Conservation (phyloP, 2,888 invertebrate genomes). For the Lordiphosa andalusiaca region DNA sequence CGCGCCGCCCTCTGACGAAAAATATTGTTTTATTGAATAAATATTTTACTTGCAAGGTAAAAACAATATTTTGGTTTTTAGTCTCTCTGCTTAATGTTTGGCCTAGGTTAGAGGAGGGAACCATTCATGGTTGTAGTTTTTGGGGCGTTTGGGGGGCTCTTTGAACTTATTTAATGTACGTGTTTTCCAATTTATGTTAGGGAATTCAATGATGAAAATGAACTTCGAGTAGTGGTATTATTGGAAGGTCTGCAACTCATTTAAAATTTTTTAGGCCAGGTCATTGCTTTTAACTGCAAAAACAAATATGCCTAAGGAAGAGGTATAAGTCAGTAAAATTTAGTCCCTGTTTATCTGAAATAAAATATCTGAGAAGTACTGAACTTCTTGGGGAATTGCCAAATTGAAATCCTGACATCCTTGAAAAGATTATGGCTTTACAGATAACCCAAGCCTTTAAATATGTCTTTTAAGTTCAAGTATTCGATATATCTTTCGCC, state of each 20-base stretch:
- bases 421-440: no score
- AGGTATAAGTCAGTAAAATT: neutral
- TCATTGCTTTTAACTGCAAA: no score
- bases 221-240: constrained; percentile 16
- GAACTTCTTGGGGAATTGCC: no score
- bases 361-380: no score
- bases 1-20: constrained; percentile 33
- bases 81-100: constrained; percentile 63
- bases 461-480: no score
- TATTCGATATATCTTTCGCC: no score
- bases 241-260: constrained; percentile 21
- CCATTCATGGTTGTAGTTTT: neutral
- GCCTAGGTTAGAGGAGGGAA: constrained; percentile 1
- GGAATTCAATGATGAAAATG: constrained; percentile 36
- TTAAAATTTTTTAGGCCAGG: neutral
- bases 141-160: constrained; percentile 14
- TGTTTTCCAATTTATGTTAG: constrained; percentile 51
- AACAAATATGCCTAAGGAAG: no score
- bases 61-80: constrained; percentile 69
- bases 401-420: no score
- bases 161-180: constrained; percentile 61
- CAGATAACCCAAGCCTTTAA: no score
- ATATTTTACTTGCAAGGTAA: constrained; percentile 75
- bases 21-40: constrained; percentile 68
- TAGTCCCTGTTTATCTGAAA: no score